Evolutionary conservation across 2,888 invertebrate genomes (phyloP).

Genomic region (Drosophila villosipedis): DNA sequence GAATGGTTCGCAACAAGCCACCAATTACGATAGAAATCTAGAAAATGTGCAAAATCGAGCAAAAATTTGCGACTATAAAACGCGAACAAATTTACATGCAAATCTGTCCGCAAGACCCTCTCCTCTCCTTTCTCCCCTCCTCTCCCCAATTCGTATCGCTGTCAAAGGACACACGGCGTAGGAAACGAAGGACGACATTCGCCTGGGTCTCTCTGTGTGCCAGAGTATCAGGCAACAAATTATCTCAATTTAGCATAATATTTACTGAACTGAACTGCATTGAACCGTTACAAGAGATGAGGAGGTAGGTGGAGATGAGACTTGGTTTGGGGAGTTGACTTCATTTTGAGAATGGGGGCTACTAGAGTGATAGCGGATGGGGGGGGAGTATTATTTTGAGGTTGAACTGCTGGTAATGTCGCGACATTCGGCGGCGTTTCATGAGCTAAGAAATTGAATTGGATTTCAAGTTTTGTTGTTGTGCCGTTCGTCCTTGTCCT

Average conservation of each 20-base stretch:
- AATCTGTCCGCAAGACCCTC: constrained; percentile 50
- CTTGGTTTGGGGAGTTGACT: neutral
- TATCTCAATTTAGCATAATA: constrained; percentile 79
- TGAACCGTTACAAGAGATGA: constrained; percentile 51
- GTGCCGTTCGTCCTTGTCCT: constrained; percentile 29
- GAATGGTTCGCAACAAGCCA: constrained; percentile 71
- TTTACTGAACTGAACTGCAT: constrained; percentile 76
- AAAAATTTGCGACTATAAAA: constrained; percentile 77
- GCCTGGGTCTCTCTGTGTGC: constrained; percentile 16
- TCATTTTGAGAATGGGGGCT: neutral
- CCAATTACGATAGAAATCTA: constrained; percentile 78
- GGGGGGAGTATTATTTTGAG: constrained; percentile 7
- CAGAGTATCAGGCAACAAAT: constrained; percentile 72
- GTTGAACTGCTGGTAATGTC: constrained; percentile 42
- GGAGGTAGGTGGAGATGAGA: constrained; percentile 13
- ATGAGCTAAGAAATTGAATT: constrained; percentile 76
- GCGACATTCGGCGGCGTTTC: constrained; percentile 63
- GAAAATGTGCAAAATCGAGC: constrained; percentile 78
- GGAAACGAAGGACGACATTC: constrained; percentile 28
- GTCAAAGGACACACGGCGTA: constrained; percentile 1
- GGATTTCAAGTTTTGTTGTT: constrained; percentile 50
- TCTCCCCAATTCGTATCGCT: neutral
- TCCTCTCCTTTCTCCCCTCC: too few relatives aligned
- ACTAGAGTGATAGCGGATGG: neutral
- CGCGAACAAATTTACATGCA: constrained; percentile 76